Percentiles rank a stretch among this genome's conserved stretches.
Evolutionary conservation across 2,888 invertebrate species (phyloP).

Genomic region (Ormyrus labotus): DNA sequence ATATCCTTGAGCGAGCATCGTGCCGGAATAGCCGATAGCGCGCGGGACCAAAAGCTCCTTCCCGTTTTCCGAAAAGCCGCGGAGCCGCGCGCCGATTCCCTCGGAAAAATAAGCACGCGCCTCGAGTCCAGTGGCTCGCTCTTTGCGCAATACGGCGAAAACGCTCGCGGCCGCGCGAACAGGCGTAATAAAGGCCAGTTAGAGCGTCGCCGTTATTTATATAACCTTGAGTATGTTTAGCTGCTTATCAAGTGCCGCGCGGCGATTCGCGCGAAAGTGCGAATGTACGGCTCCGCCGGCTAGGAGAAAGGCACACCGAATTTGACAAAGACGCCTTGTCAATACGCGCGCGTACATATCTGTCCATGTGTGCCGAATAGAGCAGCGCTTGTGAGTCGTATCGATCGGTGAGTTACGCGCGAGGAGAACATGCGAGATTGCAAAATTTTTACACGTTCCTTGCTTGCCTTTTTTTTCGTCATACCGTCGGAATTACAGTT

Average conservation of each 20-base stretch:
- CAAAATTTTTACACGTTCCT: slow-evolving; percentile 8
- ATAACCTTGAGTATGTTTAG: slow-evolving; percentile 39
- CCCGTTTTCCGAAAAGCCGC: neutral
- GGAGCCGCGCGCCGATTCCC: neutral
- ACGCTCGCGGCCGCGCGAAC: neutral
- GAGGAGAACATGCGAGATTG: neutral
- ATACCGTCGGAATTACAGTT: too few relatives aligned
- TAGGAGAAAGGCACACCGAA: slow-evolving; percentile 31
- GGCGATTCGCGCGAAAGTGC: slow-evolving; percentile 43
- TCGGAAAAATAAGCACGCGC: neutral
- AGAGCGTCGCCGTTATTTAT: slow-evolving; percentile 36
- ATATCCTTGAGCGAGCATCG: slow-evolving; percentile 63
- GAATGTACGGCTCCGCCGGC: slow-evolving; percentile 14
- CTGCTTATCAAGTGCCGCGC: slow-evolving; percentile 31
- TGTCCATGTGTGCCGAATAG: slow-evolving; percentile 8
- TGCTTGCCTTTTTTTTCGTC: neutral
- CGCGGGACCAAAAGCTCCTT: neutral
- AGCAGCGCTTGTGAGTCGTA: slow-evolving; percentile 14
- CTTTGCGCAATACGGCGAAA: slow-evolving; percentile 5
- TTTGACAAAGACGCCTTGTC: slow-evolving; percentile 38
- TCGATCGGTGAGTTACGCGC: neutral
- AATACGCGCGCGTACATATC: slow-evolving; percentile 4
- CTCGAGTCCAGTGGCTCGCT: neutral
- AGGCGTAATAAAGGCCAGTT: slow-evolving; percentile 27
- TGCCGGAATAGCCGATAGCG: slow-evolving; percentile 54